These are phyloP conservation scores for Amyelois transitella DNA, from an alignment of 1,140 invertebrate species.

Conservation along the genomic window DNA sequence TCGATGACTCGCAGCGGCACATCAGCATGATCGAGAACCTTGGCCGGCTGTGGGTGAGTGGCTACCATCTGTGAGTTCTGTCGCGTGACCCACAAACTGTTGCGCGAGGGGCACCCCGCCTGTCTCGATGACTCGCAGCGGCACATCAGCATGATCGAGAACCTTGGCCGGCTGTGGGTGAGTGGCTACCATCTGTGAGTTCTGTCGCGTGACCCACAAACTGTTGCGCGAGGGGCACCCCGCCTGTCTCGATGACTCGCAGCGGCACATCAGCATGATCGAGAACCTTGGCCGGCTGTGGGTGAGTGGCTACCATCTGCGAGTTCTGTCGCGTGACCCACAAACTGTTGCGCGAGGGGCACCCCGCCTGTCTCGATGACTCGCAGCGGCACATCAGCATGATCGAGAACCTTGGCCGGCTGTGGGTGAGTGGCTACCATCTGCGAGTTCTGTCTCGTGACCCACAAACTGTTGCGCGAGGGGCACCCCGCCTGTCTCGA, in stretches of 20 bases:
- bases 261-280: constrained; percentile 83
- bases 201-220: constrained; percentile 98
- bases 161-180: constrained; percentile 93
- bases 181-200: constrained; percentile 75
- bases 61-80: constrained; percentile 83
- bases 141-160: constrained; percentile 83
- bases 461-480: constrained; percentile 96
- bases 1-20: constrained; percentile 81
- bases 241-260: constrained; percentile 80
- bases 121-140: constrained; percentile 81
- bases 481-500: constrained; percentile 92
- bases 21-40: constrained; percentile 85
- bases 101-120: constrained; percentile 94
- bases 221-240: constrained; percentile 94
- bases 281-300: constrained; percentile 92
- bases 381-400: constrained; percentile 85
- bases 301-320: too few relatives aligned
- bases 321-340: constrained; percentile 98
- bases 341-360: constrained; percentile 96
- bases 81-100: constrained; percentile 95
- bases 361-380: constrained; percentile 88
- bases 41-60: constrained; percentile 90
- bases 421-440: constrained; percentile 89
- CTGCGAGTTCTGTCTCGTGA: constrained; percentile 98
- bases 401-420: constrained; percentile 89